Percentiles rank a stretch among this genome's conserved stretches.
phyloP scores from a whole-genome alignment of 1,140 invertebrate genomes.

The Bombus difficillimus region DNA sequence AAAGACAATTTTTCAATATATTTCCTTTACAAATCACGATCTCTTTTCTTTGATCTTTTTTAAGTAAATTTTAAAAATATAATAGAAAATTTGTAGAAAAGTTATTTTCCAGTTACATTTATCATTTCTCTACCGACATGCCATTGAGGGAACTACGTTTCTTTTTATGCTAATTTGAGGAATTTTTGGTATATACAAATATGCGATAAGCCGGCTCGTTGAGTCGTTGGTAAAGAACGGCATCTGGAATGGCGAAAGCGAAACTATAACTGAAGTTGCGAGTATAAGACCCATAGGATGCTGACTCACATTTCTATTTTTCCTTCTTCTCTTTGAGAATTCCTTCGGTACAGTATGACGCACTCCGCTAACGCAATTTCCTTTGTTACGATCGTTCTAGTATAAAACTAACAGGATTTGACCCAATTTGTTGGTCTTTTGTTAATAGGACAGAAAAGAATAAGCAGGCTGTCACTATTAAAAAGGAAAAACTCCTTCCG shows the following conservation, averaged over 20 bases:
- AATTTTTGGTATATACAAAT: neutral
- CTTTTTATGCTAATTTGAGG: neutral
- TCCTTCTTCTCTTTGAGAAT: neutral
- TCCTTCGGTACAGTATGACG: slow-evolving; percentile 2
- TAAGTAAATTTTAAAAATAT: neutral
- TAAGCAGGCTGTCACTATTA: neutral
- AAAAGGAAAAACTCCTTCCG: too few relatives aligned
- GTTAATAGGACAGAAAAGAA: neutral
- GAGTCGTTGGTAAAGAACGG: slow-evolving; percentile 3
- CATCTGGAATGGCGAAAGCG: slow-evolving; percentile 58
- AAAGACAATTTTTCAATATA: neutral
- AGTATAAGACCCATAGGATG: slow-evolving; percentile 24
- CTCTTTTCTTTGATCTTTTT: neutral
- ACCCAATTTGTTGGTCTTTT: neutral
- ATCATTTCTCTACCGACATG: neutral
- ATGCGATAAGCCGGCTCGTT: neutral
- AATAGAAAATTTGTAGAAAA: neutral
- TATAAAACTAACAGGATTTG: neutral
- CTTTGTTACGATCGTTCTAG: slow-evolving; percentile 19
- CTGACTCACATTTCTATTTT: slow-evolving; percentile 30
- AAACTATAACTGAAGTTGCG: slow-evolving; percentile 30
- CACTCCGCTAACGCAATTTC: slow-evolving; percentile 23
- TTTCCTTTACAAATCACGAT: neutral
- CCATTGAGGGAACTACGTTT: neutral
- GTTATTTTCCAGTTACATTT: neutral